These are phyloP conservation scores for Spisula solida DNA, from an alignment of 2,888 invertebrate species.

Conservation along the genomic window DNA sequence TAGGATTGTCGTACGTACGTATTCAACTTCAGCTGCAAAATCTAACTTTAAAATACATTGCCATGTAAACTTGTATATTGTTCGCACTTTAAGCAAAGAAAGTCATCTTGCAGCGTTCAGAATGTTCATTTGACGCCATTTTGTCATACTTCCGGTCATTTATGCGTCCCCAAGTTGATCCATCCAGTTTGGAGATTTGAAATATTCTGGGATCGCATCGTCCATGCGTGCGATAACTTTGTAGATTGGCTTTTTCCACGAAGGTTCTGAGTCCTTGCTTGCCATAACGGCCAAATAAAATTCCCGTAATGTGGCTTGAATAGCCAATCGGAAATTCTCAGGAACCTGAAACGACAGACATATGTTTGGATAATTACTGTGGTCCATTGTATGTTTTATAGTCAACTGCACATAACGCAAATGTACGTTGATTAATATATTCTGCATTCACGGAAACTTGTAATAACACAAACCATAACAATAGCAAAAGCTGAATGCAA, in stretches of 20 bases:
- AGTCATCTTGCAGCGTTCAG: not conserved
- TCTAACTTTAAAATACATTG: not conserved
- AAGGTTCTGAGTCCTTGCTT: conserved; percentile 98
- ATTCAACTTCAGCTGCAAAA: not conserved
- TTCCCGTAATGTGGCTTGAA: conserved; percentile 98
- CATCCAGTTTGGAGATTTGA: conserved; percentile 99
- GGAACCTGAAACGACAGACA: conserved; percentile 93
- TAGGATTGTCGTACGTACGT: not conserved
- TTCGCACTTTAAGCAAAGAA: not conserved
- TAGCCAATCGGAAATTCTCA: conserved; percentile 97
- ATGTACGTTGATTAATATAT: conserved; percentile 6
- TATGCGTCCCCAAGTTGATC: conserved; percentile 93
- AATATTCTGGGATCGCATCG: conserved; percentile 99
- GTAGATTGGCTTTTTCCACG: conserved; percentile 99
- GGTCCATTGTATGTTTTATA: not conserved
- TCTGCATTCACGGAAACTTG: not conserved
- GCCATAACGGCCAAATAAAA: conserved; percentile 99
- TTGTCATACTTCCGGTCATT: conserved; percentile 33
- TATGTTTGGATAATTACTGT: not conserved
- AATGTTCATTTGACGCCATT: conserved; percentile 4
- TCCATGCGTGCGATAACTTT: conserved; percentile 99
- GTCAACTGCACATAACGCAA: conserved; percentile 9
- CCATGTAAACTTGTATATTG: not conserved
- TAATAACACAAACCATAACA: not conserved
- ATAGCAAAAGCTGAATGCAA: not conserved